Evolutionary conservation across 1,140 invertebrate genomes (phyloP).

Genomic region (Cotesia glomerata): DNA sequence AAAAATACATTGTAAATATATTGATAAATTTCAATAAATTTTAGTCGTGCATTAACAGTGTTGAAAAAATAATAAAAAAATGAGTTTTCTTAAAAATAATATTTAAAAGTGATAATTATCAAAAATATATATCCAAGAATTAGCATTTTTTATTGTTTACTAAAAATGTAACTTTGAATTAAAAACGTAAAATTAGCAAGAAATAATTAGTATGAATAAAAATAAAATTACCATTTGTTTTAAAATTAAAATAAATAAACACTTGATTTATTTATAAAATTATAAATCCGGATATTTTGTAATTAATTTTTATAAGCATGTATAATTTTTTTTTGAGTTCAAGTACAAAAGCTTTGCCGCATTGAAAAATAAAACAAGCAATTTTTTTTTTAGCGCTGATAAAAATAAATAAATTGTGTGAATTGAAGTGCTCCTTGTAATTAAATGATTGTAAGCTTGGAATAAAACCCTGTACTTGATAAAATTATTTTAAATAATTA

Average conservation of each 20-base stretch:
- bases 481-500: slow-evolving; percentile 12
- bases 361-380: slow-evolving; percentile 8
- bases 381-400: background rate
- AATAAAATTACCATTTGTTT: too few relatives aligned
- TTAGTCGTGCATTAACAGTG: too few relatives aligned
- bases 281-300: background rate
- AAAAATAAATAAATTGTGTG: background rate
- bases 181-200: too few relatives aligned
- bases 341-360: background rate
- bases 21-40: too few relatives aligned
- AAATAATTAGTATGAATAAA: too few relatives aligned
- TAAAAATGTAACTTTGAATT: too few relatives aligned
- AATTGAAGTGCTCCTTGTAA: slow-evolving; percentile 1
- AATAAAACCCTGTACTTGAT: slow-evolving; percentile 4
- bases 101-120: too few relatives aligned
- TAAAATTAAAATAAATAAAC: background rate
- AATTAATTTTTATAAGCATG: slow-evolving; percentile 1
- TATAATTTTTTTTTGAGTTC: slow-evolving; percentile 15
- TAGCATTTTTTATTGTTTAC: too few relatives aligned
- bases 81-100: background rate
- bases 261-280: background rate
- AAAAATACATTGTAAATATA: too few relatives aligned
- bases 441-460: background rate
- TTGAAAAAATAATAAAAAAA: too few relatives aligned
- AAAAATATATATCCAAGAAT: too few relatives aligned